Evolutionary conservation across 2,797 vertebrate species (phyloP), one percentile per base, ranked within the genome.

Genomic region (Labroides dimidiatus): DNA sequence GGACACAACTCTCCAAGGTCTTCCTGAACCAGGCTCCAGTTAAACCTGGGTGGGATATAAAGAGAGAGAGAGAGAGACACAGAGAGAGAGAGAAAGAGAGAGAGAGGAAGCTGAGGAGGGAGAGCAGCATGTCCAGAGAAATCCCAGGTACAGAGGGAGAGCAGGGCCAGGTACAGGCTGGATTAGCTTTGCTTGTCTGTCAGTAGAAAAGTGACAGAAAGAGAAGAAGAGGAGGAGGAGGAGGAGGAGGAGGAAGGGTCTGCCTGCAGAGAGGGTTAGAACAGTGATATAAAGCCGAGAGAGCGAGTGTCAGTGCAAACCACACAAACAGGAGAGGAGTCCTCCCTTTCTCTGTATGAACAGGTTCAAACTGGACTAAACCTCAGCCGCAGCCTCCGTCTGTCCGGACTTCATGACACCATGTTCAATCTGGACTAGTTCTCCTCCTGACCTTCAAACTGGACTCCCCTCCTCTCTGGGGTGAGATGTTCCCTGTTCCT

Each of bases 221-320:
- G 41, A 17, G 15, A 16, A 16, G 14, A 42, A 16, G 15, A 42
- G 41, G 15, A 42, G 4, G 15, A 16, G 15, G 39, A 15, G 13
- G 39, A 16, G 10, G 48, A 47, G 51, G 69, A 62, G 11, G 33
- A 7, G 16, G 49, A 42, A 64, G 48, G 39, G 44, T 51, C 20
- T 62, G 78, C 27, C 65, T 60, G 74, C 20, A 55, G 80, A 82
- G 81, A 72, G 80, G 85, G 85, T 86, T 61, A 84, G 62, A 65
- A 64, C 64, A 75, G 60, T 43, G 82, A 86, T 72, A 77, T 52
- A 68, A 79, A 87, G 73, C 81, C 20, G 27, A 39, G 37, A 39
- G 37, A 13, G 37, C 33, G 39, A 60, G 23, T 1, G 57, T 70
- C 63, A 20, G 57, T 0, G 64, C 16, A 41, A 47, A 58, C 55